Evolutionary conservation across 2,888 invertebrate genomes (phyloP).

Genomic region (Acronicta alni): DNA sequence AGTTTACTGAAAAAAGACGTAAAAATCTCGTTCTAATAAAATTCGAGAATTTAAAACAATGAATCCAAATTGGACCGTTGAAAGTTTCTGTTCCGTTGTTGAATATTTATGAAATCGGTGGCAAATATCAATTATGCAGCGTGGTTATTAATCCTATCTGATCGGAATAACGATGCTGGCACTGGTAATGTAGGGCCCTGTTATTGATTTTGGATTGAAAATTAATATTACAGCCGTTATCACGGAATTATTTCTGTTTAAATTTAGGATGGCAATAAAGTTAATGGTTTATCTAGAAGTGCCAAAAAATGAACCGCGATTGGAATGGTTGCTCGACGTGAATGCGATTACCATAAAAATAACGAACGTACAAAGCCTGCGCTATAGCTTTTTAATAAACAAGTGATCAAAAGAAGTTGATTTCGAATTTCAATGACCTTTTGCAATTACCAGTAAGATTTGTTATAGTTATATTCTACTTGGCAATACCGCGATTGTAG

Average conservation of each 20-base stretch:
- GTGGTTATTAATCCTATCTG: conserved; percentile 73
- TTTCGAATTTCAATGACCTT: too few relatives aligned
- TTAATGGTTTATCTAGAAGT: conserved; percentile 9
- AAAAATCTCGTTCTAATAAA: conserved; percentile 46
- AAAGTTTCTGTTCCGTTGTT: conserved; percentile 69
- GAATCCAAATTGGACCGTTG: conserved; percentile 62
- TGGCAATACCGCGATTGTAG: too few relatives aligned
- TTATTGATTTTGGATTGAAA: conserved; percentile 62
- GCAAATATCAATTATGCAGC: conserved; percentile 76
- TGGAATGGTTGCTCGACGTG: neutral
- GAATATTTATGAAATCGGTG: conserved; percentile 81
- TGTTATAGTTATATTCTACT: too few relatives aligned
- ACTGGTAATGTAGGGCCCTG: conserved; percentile 61
- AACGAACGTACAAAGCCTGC: neutral
- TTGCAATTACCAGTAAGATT: too few relatives aligned
- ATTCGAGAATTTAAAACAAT: conserved; percentile 50
- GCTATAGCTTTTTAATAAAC: neutral
- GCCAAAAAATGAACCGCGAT: neutral
- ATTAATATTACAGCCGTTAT: conserved; percentile 42
- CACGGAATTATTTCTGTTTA: conserved; percentile 34
- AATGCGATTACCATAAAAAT: neutral
- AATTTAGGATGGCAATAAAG: conserved; percentile 20
- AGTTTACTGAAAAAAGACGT: conserved; percentile 21
- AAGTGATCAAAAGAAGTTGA: too few relatives aligned
- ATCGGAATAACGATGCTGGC: conserved; percentile 71